Conservation (phyloP, 2,888 invertebrate genomes). For the Drosophila pegasa region DNA sequence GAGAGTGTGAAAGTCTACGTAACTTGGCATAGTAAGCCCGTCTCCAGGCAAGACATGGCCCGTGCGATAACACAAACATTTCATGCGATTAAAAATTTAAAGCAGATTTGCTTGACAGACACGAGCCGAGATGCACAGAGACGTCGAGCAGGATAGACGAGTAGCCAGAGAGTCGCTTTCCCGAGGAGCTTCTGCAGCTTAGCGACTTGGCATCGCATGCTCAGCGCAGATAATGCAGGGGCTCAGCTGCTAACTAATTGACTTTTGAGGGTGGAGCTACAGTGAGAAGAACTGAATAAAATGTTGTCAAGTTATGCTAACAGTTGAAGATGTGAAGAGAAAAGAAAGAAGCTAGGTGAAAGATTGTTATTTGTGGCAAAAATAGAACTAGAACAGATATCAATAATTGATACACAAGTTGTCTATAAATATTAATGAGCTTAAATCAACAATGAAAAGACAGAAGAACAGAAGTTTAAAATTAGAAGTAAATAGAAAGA, state of each 20-base stretch:
- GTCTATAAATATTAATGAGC: not conserved
- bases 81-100: constrained; percentile 63
- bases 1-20: constrained; percentile 13
- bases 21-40: constrained; percentile 23
- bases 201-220: constrained; percentile 49
- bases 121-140: constrained; percentile 5
- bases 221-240: constrained; percentile 40
- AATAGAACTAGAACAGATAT: not conserved
- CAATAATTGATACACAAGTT: not conserved
- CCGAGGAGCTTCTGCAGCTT: constrained; percentile 35
- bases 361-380: not conserved
- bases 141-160: not conserved
- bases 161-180: constrained; percentile 7
- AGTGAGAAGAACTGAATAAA: constrained; percentile 8
- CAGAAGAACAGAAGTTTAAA: no score
- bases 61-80: constrained; percentile 58
- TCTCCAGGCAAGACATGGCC: constrained; percentile 33
- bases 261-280: constrained; percentile 42
- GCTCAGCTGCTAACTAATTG: constrained; percentile 48
- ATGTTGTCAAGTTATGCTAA: no score
- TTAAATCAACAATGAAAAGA: no score
- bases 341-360: not conserved
- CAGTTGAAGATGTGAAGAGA: not conserved
- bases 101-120: constrained; percentile 53
- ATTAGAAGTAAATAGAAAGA: no score